Evolutionary conservation across 2,113 vertebrate genomes (phyloP).

Genomic region (Okapia johnstoni): DNA sequence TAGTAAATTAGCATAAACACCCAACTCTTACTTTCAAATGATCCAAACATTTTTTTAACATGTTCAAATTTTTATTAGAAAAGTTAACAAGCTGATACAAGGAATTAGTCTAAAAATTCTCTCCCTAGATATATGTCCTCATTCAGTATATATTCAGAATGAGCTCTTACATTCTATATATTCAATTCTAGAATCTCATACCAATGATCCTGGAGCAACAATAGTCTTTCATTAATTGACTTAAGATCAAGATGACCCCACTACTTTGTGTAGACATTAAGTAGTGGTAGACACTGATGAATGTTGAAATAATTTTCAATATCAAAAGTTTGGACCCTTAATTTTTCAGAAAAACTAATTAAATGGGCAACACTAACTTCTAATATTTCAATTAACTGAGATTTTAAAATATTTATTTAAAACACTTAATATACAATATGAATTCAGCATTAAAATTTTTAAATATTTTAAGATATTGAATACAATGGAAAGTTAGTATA

Average conservation of each 20-base stretch:
- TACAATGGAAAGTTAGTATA: conserved; percentile 2
- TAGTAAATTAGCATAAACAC: background rate
- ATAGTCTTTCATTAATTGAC: background rate
- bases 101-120: background rate
- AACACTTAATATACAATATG: background rate
- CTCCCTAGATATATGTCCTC: background rate
- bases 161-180: background rate
- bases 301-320: conserved; percentile 13
- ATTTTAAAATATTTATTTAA: background rate
- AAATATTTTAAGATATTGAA: background rate
- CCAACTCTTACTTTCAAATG: conserved; percentile 4
- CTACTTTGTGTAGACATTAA: background rate
- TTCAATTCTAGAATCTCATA: background rate
- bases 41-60: background rate
- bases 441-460: background rate
- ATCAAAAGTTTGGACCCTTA: background rate
- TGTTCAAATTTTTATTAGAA: background rate
- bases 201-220: background rate
- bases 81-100: background rate
- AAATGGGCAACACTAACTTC: background rate
- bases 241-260: conserved; percentile 12
- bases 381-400: background rate
- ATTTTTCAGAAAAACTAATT: background rate
- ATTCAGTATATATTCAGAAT: background rate
- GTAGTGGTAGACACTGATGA: background rate